These are phyloP conservation scores for Cladopsammia gracilis DNA, from an alignment of 64 coral and sea anemone species.

Conservation along the genomic window DNA sequence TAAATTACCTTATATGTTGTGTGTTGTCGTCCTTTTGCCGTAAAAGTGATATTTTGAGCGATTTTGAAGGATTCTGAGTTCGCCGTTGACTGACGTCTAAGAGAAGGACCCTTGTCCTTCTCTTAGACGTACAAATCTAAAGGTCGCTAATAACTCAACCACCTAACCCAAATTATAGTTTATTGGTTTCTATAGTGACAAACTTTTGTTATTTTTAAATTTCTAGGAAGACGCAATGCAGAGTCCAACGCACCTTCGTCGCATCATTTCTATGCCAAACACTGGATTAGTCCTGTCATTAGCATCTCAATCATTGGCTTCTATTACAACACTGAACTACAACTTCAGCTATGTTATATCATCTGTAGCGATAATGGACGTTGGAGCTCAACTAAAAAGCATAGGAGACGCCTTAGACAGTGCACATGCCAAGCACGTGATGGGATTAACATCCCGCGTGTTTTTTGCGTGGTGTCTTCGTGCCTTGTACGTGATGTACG, in stretches of 20 bases:
- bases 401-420: background rate
- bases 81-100: too few species aligned
- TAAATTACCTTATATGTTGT: too few species aligned
- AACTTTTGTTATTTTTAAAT: background rate
- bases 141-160: too few species aligned
- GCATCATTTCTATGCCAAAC: background rate
- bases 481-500: background rate
- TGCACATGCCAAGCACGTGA: background rate
- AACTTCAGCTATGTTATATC: background rate
- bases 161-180: too few species aligned
- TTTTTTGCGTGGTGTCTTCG: slow-evolving; percentile 5
- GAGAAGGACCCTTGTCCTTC: too few species aligned
- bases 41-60: too few species aligned
- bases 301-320: background rate
- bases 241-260: background rate
- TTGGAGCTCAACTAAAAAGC: background rate
- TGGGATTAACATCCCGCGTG: background rate
- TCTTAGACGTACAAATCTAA: too few species aligned
- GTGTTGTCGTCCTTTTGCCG: too few species aligned
- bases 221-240: background rate
- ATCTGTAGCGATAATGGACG: background rate
- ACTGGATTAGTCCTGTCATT: background rate
- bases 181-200: background rate
- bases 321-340: background rate
- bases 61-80: too few species aligned